These are phyloP conservation scores for Ptycholaimellus sp. DNA, from an alignment of 2,888 invertebrate genomes.

Conservation along the genomic window DNA sequence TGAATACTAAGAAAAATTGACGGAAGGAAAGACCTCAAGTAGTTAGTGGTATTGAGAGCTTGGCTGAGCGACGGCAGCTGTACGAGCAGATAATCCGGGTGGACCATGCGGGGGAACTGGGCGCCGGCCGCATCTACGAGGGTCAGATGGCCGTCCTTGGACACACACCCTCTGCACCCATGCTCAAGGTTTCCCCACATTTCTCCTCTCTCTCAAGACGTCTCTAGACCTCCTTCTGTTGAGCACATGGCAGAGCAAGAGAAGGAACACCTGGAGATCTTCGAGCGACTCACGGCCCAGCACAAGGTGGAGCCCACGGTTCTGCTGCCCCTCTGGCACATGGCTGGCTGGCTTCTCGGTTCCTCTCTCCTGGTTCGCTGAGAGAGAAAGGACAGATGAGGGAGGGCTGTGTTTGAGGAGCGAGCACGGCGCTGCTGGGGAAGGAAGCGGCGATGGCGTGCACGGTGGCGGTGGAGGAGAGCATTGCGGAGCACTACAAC, in stretches of 20 bases:
- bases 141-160: slow-evolving; percentile 82
- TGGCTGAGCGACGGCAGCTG: slow-evolving; percentile 15
- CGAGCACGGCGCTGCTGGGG: slow-evolving; percentile 64
- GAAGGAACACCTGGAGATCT: slow-evolving; percentile 61
- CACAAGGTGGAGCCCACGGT: slow-evolving; percentile 69
- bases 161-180: slow-evolving; percentile 6
- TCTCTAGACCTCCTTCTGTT: too few relatives aligned
- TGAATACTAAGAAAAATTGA: too few relatives aligned
- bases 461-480: slow-evolving; percentile 91
- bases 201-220: neutral
- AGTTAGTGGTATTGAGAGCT: too few relatives aligned
- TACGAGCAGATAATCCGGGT: slow-evolving; percentile 68
- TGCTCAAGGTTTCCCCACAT: neutral
- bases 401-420: slow-evolving; percentile 27
- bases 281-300: slow-evolving; percentile 63
- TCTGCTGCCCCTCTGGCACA: slow-evolving; percentile 72
- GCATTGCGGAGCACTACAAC: slow-evolving; percentile 93
- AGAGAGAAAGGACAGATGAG: too few relatives aligned
- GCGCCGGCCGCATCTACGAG: slow-evolving; percentile 88
- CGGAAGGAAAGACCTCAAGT: too few relatives aligned
- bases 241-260: slow-evolving; percentile 96
- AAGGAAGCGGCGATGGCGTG: slow-evolving; percentile 98
- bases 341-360: too few relatives aligned
- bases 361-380: too few relatives aligned
- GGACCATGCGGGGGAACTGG: slow-evolving; percentile 91